Percentiles rank a stretch among this genome's conserved stretches.
Conservation (phyloP, 2,888 invertebrate species). For the Zhengitettix transpicula region DNA sequence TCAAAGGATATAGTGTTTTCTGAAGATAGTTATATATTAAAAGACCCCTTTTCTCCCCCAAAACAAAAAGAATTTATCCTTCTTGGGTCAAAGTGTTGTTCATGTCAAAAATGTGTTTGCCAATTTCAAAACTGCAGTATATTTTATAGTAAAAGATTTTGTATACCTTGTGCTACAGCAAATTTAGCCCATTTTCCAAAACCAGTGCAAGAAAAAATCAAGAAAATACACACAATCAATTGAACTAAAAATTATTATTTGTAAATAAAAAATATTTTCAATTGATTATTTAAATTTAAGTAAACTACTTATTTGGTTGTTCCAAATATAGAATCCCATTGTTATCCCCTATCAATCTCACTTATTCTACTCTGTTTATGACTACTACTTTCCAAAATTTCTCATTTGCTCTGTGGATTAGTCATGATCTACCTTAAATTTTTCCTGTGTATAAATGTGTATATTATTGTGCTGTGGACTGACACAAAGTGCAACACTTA, state of each 20-base stretch:
- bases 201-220: constrained; percentile 47
- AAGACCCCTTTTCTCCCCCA: constrained; percentile 67
- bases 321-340: too few relatives aligned
- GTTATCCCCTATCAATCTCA: too few relatives aligned
- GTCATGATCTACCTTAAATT: too few relatives aligned
- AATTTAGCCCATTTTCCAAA: constrained; percentile 45
- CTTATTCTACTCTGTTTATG: too few relatives aligned
- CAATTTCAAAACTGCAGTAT: constrained; percentile 58
- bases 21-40: constrained; percentile 64
- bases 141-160: constrained; percentile 59
- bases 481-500: too few relatives aligned
- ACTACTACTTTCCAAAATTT: too few relatives aligned
- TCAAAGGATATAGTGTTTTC: constrained; percentile 45
- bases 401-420: too few relatives aligned
- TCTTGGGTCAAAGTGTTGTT: constrained; percentile 56
- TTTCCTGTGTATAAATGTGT: too few relatives aligned
- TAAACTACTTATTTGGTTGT: too few relatives aligned
- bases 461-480: too few relatives aligned
- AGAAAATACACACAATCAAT: constrained; percentile 17
- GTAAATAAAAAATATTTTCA: background rate
- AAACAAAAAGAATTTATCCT: constrained; percentile 54
- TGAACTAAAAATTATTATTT: background rate
- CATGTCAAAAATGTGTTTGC: constrained; percentile 54
- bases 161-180: constrained; percentile 47
- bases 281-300: background rate